Evolutionary conservation across 2,113 vertebrate genomes (phyloP).

Genomic region (Phalacrocorax brasilianus): DNA sequence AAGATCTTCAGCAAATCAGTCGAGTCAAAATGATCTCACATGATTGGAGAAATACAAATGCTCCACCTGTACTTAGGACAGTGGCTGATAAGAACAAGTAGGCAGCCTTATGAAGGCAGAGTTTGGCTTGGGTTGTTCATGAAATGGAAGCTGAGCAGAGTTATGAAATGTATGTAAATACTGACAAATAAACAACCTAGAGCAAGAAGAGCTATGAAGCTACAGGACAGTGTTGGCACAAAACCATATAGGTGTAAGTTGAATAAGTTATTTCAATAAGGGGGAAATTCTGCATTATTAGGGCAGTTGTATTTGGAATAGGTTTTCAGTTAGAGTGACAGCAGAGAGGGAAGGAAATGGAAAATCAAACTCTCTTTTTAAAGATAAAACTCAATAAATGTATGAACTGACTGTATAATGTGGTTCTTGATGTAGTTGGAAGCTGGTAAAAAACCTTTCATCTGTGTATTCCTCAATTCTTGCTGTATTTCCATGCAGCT

Average conservation of each 20-base stretch:
- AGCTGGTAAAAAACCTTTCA: not conserved
- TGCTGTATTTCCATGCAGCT: not conserved
- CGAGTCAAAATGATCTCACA: not conserved
- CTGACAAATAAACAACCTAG: not conserved
- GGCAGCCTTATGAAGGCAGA: not conserved
- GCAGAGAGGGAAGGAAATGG: not conserved
- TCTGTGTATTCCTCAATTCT: not conserved
- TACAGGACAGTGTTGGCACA: not conserved
- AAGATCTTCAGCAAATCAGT: not conserved
- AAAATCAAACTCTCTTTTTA: not conserved
- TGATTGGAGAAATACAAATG: not conserved
- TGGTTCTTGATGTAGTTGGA: not conserved
- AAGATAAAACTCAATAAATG: not conserved
- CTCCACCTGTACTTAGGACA: not conserved
- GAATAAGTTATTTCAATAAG: not conserved
- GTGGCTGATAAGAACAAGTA: not conserved
- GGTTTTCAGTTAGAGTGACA: not conserved
- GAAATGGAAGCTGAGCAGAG: not conserved
- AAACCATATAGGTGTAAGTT: not conserved
- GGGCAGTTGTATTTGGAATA: not conserved
- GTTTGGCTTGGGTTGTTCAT: not conserved
- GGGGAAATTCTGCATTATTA: not conserved
- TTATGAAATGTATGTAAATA: not conserved
- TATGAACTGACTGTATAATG: not conserved
- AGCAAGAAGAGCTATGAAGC: not conserved